Base-by-base conservation (phyloP, 2,797 vertebrate genomes). In the Acrossocheilus fasciatus region DNA sequence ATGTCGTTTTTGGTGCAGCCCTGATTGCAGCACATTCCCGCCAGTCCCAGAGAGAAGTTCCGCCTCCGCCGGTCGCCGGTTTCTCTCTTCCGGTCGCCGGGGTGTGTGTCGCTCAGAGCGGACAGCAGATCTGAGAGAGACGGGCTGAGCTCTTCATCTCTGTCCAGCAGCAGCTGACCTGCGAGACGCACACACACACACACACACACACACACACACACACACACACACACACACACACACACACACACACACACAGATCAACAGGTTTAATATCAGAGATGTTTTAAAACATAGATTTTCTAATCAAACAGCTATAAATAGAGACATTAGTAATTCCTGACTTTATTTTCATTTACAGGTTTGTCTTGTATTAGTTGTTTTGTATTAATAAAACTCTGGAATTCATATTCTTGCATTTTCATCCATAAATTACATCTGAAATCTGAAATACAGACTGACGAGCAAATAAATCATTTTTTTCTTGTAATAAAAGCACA, bases 1-100 rank as follows among this genome's bases (percentile, higher is more conserved):
- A 99, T 96, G 83, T 97, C 96, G 66, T 94, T 93, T 93, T 96
- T 97, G 17, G 95, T 97, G 91, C 98, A 99, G 76, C 97, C 97
- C 88, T 94, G 89, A 87, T 69, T 94, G 70, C 98, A 99, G 92
- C 98, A 99, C 89, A 96, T 95, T 11, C 93, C 92, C 0, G 95
- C 95, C 77, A 98, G 89, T 1, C 94, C 92, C 80, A 93, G n/a
- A 26, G 94, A 91, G 86, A 92, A 89, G 74, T 95, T 94, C 64
- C 97, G 95, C 92, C 96, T 98, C 91, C 90, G 95, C 85, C 94
- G 79, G 34, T 59, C 47, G 11, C 39, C 64, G 57, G 57, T n/a
- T 23, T 26, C 39, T 73, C 70, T 43, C 43, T 43, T 15, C 85
- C 94, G 79, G 34, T 59, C 47, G 11, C 39, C 64, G 57, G 57